Evolutionary conservation across 2,113 vertebrate species (phyloP), one percentile per base, ranked within the genome.

Genomic region (Prolemur simus): DNA sequence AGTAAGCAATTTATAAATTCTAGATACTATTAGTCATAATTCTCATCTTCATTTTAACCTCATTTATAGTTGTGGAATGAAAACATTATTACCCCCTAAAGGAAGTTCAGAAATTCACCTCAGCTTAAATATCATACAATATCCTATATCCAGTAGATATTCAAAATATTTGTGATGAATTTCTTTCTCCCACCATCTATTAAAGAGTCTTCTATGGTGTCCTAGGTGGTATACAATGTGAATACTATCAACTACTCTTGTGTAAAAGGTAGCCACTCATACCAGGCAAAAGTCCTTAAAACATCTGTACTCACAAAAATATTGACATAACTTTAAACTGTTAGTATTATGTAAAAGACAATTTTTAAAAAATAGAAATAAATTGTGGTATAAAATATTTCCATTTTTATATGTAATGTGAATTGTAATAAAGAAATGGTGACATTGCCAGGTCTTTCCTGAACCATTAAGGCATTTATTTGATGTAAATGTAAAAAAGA

Each of bases 11-110:
- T 81, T 91, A 87, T 87, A 93, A 80, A 58, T 63, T 95, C 42
- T 83, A 93, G 11, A 96, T 76, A 89, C 25, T 69, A 90, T 85
- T 95, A 88, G 27, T 93, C 29, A 84, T 84, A 93, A 91, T 95
- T 94, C 80, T 80, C 47, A 87, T 94, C 88, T 82, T 91, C 13
- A 96, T 20, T 87, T 97, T 83, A 88, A 69, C 7, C 29, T 73
- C 69, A 95, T 83, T 94, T 93, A 74, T 68, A 91, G 91, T 87
- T 10, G 64, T 84, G 10, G 23, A 82, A 93, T 85, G 13, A 86
- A 93, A 95, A 90, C 25, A 5, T 54, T 91, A 87, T 94, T 87
- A 20, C 1, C 4, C 34, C 32, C 49, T 82, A 81, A 82, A 94
- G 5, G 20, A 96, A 96, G 47, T 74, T 93, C 32, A 87, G 21